phyloP scores from a whole-genome alignment of 37 sponge, comb jelly and placozoan genomes.

The Ephydatia muelleri region DNA sequence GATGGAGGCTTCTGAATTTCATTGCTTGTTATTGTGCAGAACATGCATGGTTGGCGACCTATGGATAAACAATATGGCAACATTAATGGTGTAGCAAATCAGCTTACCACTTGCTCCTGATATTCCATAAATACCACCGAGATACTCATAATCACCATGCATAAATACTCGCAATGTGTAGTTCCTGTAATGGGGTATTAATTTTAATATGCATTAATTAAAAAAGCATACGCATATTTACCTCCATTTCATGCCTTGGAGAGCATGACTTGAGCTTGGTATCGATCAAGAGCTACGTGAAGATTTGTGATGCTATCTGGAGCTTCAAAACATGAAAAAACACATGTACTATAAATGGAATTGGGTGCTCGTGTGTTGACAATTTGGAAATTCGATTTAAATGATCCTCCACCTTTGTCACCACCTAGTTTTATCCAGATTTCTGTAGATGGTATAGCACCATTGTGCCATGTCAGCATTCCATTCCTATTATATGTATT shows the following conservation, averaged over 20 bases:
- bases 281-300: slow-evolving; percentile 27
- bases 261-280: slow-evolving; percentile 3
- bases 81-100: too few relatives aligned
- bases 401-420: slow-evolving; percentile 41
- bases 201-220: too few relatives aligned
- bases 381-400: slow-evolving; percentile 45
- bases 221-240: slow-evolving; percentile 1
- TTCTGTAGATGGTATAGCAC: slow-evolving; percentile 30
- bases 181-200: too few relatives aligned
- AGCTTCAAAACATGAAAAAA: slow-evolving; percentile 24
- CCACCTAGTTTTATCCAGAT: slow-evolving; percentile 54
- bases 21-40: too few relatives aligned
- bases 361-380: slow-evolving; percentile 23
- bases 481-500: too few relatives aligned
- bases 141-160: slow-evolving; percentile 48
- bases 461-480: slow-evolving; percentile 52
- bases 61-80: too few relatives aligned
- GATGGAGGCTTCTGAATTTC: too few relatives aligned
- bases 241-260: slow-evolving; percentile 36
- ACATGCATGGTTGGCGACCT: too few relatives aligned
- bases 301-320: slow-evolving; percentile 28
- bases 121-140: slow-evolving; percentile 29
- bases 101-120: slow-evolving; percentile 43
- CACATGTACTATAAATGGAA: slow-evolving; percentile 28
- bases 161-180: slow-evolving; percentile 14